These are phyloP conservation scores for Melanocharis versteri DNA, from an alignment of 2,113 vertebrate species.

Conservation along the genomic window DNA sequence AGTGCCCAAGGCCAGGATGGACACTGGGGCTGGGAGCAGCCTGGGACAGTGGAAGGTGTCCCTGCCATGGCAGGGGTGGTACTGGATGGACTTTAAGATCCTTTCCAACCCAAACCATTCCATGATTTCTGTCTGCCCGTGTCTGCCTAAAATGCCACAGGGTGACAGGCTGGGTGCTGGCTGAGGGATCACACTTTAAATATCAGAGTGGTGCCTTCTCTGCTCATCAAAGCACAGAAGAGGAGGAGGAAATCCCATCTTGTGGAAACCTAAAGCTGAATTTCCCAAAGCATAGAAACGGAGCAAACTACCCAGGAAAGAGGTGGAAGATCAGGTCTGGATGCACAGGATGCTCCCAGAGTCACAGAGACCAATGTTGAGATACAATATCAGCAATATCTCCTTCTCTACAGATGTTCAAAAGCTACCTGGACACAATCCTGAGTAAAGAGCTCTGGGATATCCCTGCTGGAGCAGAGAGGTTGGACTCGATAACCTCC, in stretches of 20 bases:
- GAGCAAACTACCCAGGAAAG: background rate
- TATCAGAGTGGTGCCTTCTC: too few species aligned
- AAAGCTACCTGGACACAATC: background rate
- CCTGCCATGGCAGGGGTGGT: background rate
- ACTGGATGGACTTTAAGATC: accelerated
- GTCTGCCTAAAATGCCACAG: accelerated
- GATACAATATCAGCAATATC: background rate
- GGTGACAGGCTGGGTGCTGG: background rate
- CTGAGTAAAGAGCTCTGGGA: background rate
- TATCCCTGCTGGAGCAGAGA: background rate
- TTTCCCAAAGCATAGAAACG: accelerated
- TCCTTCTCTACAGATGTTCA: background rate
- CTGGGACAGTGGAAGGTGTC: background rate
- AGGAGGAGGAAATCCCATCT: accelerated
- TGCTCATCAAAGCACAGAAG: background rate
- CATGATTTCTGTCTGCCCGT: background rate
- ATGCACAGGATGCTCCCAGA: background rate
- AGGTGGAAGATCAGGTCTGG: background rate
- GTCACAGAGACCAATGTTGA: accelerated
- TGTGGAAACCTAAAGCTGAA: background rate
- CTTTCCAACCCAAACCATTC: background rate
- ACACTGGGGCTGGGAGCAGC: background rate
- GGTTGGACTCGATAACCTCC: accelerated
- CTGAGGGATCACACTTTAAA: background rate
- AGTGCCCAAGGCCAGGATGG: background rate